Evolutionary conservation across 2,113 vertebrate genomes (phyloP), one percentile per base, ranked within the genome.

Genomic region (Calonectris borealis): DNA sequence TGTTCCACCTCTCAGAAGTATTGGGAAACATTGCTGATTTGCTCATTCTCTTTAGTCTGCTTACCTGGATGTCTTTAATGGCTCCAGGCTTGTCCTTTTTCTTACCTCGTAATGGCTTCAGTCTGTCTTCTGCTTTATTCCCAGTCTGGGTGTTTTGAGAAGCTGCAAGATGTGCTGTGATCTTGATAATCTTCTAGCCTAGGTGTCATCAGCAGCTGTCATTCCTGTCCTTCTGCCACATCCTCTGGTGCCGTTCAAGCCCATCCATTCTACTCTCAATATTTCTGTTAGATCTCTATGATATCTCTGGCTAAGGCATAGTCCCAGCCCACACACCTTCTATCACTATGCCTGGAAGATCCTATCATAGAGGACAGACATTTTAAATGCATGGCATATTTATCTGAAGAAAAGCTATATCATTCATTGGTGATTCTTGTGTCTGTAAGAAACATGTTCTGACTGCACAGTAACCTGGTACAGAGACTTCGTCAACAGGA

Each of bases 271-370:
- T 61, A 36, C 62, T 95, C 34, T 57, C 49, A 66, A 5, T 42
- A n/a, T 87, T 88, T 93, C 87, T 65, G n/a, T 64, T 87, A 52
- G 52, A 90, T 76, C 57, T 83, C 65, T 76, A 72, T 0, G 0
- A 12, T 69, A 48, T 79, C 83, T 90, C 78, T 55, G 62, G 75
- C 58, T 93, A 81, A 94, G 71, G 26, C 62, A 73, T 10, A 95
- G 84, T 84, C 57, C 29, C 75, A 93, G 89, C 84, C 93, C 95
- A 91, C 89, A 91, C 81, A 73, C 17, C 38, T 87, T 95, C 92
- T 66, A 91, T 76, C 62, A 48, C 81, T 90, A 7, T 91, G 78
- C 81, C 26, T 90, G 71, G 40, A 94, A 95, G 84, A 95, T 90
- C 70, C 66, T 94, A 51, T 91, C 87, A 72, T 9, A 85, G 77